Evolutionary conservation across 1,140 invertebrate genomes (phyloP), one percentile per base, ranked within the genome.

Genomic region (Homarus americanus): DNA sequence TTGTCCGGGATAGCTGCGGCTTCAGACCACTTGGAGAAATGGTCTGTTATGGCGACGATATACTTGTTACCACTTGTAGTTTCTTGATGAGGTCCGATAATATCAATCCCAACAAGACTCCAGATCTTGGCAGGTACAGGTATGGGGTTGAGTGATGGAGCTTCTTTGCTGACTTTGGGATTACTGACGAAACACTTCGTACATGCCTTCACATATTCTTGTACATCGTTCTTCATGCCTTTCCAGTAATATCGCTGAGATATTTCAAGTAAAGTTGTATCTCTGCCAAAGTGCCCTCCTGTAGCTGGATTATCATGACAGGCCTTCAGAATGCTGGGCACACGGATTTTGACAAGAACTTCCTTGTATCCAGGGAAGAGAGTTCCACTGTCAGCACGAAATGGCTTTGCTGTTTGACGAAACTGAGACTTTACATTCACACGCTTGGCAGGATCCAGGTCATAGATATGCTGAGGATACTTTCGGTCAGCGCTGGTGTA

Each of bases 11-110:
- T 75, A 53, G 93, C 86, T 72, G 91, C 92, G 20, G 92, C 92
- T 73, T 93, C 92, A 49, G 53, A 82, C 92, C 92, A 93, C 88
- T 93, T 93, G 38, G 92, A 93, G 44, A 93, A 93, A 89, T 93
- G 92, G 75, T 93, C 92, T 38, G 87, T 92, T 69, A 92, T 53
- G 10, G 93, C 93, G 24, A 93, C 89, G 20, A 93, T 93, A 80
- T 93, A 93, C 75, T 93, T 87, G 93, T 93, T 93, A 15, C 92
- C 92, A 9, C 44, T 66, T 12, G 17, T 36, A 72, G 82, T 92
- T 24, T 84, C 82, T 0, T 41, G 88, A 10, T 82, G 41, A 15
- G 91, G 91, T 28, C 88, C 82, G n/a, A 91, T 73, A n/a, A 88
- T 10, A 12, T 82, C 87, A 24, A 82, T 88, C 7, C 76, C 75